Evolutionary conservation across 2,113 vertebrate genomes (phyloP).

Genomic region (Panurus biarmicus): DNA sequence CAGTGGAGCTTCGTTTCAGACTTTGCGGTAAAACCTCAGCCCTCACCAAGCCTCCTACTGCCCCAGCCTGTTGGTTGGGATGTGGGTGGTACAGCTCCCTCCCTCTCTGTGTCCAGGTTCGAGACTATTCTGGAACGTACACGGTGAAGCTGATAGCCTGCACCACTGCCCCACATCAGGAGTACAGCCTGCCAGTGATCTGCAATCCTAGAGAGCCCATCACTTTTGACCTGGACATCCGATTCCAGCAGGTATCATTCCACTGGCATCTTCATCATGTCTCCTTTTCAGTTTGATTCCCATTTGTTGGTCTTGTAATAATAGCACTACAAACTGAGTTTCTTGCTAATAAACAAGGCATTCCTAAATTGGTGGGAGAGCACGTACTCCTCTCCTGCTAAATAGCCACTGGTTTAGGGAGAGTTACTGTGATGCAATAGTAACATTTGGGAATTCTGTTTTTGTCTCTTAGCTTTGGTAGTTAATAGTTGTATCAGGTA

Average conservation of each 20-base stretch:
- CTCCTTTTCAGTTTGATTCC: background rate
- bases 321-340: background rate
- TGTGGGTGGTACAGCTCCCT: background rate
- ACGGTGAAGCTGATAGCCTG: constrained; percentile 86
- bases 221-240: constrained; percentile 88
- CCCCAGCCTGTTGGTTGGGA: background rate
- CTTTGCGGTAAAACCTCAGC: constrained; percentile 78
- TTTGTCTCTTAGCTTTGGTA: background rate
- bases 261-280: fast-evolving
- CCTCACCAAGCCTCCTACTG: background rate
- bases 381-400: background rate
- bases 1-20: constrained; percentile 92
- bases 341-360: background rate
- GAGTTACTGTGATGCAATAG: background rate
- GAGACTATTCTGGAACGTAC: constrained; percentile 91
- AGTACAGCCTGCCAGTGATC: constrained; percentile 79
- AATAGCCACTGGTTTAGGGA: background rate
- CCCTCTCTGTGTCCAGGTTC: constrained; percentile 70
- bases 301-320: background rate
- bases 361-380: background rate
- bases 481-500: background rate
- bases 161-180: constrained; percentile 74
- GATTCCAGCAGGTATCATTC: constrained; percentile 87
- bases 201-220: constrained; percentile 86
- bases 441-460: background rate